phyloP scores from a whole-genome alignment of 2,888 invertebrate genomes.

The Deilephila elpenor region DNA sequence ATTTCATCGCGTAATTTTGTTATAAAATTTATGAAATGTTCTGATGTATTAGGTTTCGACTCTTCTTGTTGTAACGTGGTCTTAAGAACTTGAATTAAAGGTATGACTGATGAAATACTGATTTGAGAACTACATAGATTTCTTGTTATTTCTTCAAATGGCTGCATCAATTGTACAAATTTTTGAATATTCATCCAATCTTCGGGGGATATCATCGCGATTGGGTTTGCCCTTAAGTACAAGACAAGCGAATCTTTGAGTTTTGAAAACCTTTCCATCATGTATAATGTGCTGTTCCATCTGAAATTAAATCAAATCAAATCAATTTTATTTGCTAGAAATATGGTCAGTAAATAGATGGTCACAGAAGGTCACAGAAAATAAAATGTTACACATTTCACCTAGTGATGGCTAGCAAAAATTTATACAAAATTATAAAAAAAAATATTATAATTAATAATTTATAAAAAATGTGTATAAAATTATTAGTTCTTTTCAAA shows the following conservation, averaged over 20 bases:
- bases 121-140: conserved; percentile 35
- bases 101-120: conserved; percentile 35
- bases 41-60: conserved; percentile 36
- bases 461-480: too few species aligned
- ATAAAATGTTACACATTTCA: too few species aligned
- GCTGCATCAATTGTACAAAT: conserved; percentile 33
- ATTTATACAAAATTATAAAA: too few species aligned
- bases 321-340: too few species aligned
- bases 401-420: too few species aligned
- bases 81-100: conserved; percentile 37
- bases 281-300: conserved; percentile 39
- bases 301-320: conserved; percentile 1
- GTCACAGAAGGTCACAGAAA: too few species aligned
- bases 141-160: conserved; percentile 37
- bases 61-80: conserved; percentile 39
- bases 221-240: conserved; percentile 38
- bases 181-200: conserved; percentile 38
- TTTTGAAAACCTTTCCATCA: conserved; percentile 36
- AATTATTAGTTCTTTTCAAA: too few species aligned
- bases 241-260: conserved; percentile 38
- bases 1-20: conserved; percentile 38
- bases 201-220: conserved; percentile 38
- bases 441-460: too few species aligned
- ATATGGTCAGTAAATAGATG: too few species aligned
- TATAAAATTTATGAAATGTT: conserved; percentile 39